Evolutionary conservation across 2,797 vertebrate species (phyloP).

Genomic region (Tachyglossus aculeatus): DNA sequence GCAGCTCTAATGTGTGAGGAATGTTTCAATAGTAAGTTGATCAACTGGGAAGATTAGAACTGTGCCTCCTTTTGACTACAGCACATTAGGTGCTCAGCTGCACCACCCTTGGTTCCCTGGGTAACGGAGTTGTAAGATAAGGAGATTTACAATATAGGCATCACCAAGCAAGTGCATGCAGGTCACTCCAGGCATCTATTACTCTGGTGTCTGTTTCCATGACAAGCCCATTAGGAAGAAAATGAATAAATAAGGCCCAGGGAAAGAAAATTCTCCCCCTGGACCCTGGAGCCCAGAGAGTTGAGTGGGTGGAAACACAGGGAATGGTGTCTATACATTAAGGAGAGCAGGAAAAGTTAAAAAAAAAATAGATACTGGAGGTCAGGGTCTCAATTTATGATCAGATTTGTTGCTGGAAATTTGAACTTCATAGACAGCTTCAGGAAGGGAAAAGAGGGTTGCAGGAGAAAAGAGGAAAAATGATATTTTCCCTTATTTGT

Average conservation of each 20-base stretch:
- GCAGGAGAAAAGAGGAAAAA: conserved; percentile 18
- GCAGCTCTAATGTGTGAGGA: not conserved
- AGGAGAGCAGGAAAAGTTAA: not conserved
- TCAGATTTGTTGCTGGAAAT: not conserved
- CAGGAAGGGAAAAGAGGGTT: no score
- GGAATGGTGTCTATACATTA: not conserved
- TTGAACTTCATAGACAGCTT: not conserved
- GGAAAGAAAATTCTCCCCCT: not conserved
- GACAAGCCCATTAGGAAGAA: conserved; percentile 43
- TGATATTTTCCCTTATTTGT: no score
- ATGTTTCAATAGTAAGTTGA: not conserved
- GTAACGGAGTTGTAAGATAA: conserved; percentile 25
- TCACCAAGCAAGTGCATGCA: conserved; percentile 32
- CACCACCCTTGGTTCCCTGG: conserved; percentile 48
- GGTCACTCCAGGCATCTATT: conserved; percentile 13
- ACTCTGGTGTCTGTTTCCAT: conserved; percentile 28
- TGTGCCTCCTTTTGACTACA: not conserved
- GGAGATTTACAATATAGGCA: conserved; percentile 45
- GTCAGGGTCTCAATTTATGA: not conserved
- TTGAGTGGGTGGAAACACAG: not conserved
- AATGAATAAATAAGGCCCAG: not conserved
- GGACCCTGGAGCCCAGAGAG: not conserved
- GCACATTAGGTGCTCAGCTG: not conserved
- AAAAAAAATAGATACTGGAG: not conserved
- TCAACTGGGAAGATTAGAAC: not conserved